phyloP scores from a whole-genome alignment of 2,888 invertebrate genomes.

The Lasioglossum calceatum region DNA sequence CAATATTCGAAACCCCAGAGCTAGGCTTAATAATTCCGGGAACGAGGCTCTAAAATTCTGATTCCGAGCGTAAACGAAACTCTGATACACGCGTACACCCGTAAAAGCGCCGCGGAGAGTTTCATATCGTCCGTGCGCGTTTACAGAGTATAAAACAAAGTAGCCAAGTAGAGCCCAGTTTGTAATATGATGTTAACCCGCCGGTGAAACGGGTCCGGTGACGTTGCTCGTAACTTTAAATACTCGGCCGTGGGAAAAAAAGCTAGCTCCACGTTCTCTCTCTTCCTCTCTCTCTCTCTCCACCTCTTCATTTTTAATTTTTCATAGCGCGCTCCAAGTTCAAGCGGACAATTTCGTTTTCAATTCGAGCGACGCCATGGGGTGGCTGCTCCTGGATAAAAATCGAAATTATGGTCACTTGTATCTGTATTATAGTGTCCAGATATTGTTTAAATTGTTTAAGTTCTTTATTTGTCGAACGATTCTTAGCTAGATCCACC shows the following conservation, averaged over 20 bases:
- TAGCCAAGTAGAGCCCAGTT: conserved; percentile 15
- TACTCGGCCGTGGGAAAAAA: neutral
- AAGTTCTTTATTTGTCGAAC: no score
- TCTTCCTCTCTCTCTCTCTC: neutral
- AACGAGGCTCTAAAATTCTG: conserved; percentile 37
- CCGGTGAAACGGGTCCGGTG: neutral
- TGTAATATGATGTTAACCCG: conserved; percentile 16
- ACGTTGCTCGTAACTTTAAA: conserved; percentile 15
- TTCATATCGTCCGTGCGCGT: conserved; percentile 32
- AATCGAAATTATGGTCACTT: neutral
- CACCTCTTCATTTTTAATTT: neutral
- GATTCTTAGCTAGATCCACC: neutral
- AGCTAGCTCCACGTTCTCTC: neutral
- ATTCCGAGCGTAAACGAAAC: conserved; percentile 34
- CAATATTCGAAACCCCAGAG: conserved; percentile 22
- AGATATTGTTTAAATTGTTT: no score
- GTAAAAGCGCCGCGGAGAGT: conserved; percentile 38
- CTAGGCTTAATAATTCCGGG: conserved; percentile 37
- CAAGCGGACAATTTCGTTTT: neutral
- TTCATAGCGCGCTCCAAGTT: neutral
- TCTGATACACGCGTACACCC: neutral
- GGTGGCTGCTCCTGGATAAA: neutral
- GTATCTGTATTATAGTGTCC: no score
- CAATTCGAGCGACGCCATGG: neutral
- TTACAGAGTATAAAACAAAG: conserved; percentile 44